A percentile compares a stretch with the other conserved stretches of the same genome.
phyloP scores from a whole-genome alignment of 1,140 invertebrate species.

The Popillia japonica region DNA sequence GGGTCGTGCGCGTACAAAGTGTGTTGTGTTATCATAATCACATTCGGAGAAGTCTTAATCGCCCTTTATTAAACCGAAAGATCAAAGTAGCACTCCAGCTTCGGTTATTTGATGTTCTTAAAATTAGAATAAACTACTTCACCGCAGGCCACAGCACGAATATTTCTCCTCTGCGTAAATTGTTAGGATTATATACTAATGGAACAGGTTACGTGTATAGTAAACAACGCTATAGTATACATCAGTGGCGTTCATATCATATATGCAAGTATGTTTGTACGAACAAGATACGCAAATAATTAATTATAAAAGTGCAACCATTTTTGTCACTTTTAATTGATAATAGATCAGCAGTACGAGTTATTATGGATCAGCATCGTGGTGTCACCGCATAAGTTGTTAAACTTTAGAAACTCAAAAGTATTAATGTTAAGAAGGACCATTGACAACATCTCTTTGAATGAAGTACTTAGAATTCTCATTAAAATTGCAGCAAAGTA shows the following conservation, averaged over 20 bases:
- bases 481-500: no score
- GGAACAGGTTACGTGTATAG: constrained; percentile 27
- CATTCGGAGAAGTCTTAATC: constrained; percentile 34
- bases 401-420: no score
- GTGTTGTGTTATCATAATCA: constrained; percentile 34
- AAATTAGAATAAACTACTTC: constrained; percentile 34
- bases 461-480: no score
- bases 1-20: constrained; percentile 21
- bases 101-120: constrained; percentile 31
- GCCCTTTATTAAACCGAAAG: constrained; percentile 33
- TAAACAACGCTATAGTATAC: background rate
- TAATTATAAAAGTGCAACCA: no score
- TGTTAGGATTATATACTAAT: constrained; percentile 30
- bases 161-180: constrained; percentile 32
- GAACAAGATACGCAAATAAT: no score
- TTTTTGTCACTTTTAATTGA: no score
- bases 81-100: constrained; percentile 33
- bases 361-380: no score
- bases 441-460: no score
- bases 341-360: no score
- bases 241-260: background rate
- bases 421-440: no score
- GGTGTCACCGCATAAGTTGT: no score
- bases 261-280: no score
- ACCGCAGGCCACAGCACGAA: constrained; percentile 22